Evolutionary conservation across 2,888 invertebrate species (phyloP), one percentile per base, ranked within the genome.

Genomic region (Drosophila mimica): DNA sequence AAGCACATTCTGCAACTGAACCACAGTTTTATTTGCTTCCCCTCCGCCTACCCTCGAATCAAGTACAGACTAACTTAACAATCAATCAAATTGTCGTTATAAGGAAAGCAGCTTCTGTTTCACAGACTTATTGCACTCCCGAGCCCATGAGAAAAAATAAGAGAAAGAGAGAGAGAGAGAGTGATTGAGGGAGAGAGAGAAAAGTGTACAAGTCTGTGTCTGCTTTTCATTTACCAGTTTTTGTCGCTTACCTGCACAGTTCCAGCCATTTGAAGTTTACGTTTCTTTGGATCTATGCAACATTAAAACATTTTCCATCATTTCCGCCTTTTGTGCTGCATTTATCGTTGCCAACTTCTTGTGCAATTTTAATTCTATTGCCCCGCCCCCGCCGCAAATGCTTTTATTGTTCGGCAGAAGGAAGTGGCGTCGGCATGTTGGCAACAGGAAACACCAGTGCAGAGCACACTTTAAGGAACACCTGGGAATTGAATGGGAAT

Each of bases 251-350:
- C 59, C 57, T 56, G 33, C 13, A 33, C 15, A 11, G 1, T 11
- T 0, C 9, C 1, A 13, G 15, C n/a, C 49, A 31, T 0, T 15
- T 5, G 3, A 33, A 40, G 31, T 40, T 40, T 48, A 28, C 30
- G 20, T 53, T 9, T 25, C 59, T 51, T 28, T 33, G n/a, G 43
- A 34, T 20, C 46, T 36, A 20, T 67, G 85, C 75, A 87, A 86
- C 85, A 86, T 86, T 89, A 88, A 87, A 87, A 85, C 89, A 84
- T 82, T 88, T 85, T 87, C 88, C 80, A 87, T 87, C 79, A 85
- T 85, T 88, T 87, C 85, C 88, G 85, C 62, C 58, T 78, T 84
- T 82, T 88, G 68, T 70, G 71, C 64, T 54, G 43, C 72, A 70
- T 76, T 76, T 74, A 83, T 72, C 67, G 76, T 81, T 68, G 61